Evolutionary conservation across 2,888 invertebrate species (phyloP).

Genomic region (Lithosia quadra): DNA sequence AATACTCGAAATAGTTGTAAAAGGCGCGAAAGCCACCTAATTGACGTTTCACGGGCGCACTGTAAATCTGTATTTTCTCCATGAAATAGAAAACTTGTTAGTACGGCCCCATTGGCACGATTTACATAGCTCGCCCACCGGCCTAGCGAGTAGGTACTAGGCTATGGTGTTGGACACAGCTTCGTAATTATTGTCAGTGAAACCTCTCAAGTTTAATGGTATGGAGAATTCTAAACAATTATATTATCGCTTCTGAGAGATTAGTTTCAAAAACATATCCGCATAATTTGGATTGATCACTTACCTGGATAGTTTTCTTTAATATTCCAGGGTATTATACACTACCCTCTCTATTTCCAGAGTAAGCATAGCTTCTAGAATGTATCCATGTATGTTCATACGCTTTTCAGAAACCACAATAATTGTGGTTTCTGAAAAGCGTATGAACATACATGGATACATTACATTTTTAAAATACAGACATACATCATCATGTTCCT

Average conservation of each 20-base stretch:
- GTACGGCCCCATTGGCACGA: slow-evolving; percentile 53
- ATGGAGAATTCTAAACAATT: slow-evolving; percentile 24
- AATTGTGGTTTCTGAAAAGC: no score
- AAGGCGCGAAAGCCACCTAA: slow-evolving; percentile 61
- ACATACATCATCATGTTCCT: no score
- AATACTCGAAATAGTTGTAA: slow-evolving; percentile 56
- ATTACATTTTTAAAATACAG: no score
- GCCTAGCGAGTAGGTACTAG: slow-evolving; percentile 25
- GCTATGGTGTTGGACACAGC: slow-evolving; percentile 47
- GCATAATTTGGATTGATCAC: background rate
- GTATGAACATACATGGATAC: no score
- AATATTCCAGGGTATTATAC: background rate
- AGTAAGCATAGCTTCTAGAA: no score
- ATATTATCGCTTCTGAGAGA: background rate
- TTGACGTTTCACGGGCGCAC: slow-evolving; percentile 63
- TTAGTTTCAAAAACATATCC: background rate
- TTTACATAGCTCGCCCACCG: slow-evolving; percentile 58
- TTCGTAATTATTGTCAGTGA: slow-evolving; percentile 55
- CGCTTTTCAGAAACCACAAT: no score
- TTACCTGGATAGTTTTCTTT: background rate
- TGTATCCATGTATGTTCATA: no score
- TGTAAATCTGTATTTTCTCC: slow-evolving; percentile 68
- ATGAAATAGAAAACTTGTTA: slow-evolving; percentile 64
- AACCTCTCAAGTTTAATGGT: slow-evolving; percentile 47
- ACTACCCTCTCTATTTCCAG: no score